Percentiles rank a stretch among this genome's conserved stretches.
Evolutionary conservation across 1,140 invertebrate genomes (phyloP).

Genomic region (Ditylenchus dipsaci): DNA sequence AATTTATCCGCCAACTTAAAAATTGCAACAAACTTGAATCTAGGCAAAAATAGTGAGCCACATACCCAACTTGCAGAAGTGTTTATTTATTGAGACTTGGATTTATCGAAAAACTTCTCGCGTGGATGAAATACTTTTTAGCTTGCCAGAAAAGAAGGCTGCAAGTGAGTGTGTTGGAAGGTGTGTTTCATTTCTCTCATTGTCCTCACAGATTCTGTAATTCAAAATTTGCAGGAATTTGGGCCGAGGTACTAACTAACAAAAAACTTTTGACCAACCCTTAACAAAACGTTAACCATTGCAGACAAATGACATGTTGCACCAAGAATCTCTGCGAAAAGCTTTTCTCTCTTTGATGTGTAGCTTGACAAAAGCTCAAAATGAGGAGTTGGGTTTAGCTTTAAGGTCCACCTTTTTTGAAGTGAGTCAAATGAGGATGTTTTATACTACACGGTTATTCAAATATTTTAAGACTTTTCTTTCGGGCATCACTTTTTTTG

Average conservation of each 20-base stretch:
- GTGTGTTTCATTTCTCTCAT: conserved; percentile 1
- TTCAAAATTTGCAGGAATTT: not conserved
- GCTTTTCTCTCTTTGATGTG: conserved; percentile 23
- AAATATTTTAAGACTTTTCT: too few species aligned
- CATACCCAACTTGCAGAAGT: not conserved
- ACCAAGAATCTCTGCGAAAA: not conserved
- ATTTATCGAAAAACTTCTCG: not conserved
- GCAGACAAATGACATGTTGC: conserved; percentile 31
- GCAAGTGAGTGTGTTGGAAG: conserved; percentile 28
- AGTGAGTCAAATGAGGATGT: conserved; percentile 2
- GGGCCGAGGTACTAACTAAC: not conserved
- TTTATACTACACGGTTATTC: too few species aligned
- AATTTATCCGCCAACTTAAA: too few species aligned
- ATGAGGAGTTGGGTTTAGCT: conserved; percentile 25
- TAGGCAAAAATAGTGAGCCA: not conserved
- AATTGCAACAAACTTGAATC: not conserved
- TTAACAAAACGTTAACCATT: not conserved
- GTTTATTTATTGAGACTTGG: not conserved
- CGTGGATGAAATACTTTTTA: not conserved
- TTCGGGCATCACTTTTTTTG: too few species aligned
- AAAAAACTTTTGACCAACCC: not conserved
- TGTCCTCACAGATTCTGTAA: too few species aligned
- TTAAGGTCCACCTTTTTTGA: conserved; percentile 25
- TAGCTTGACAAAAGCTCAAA: conserved; percentile 15
- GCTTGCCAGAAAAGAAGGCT: conserved; percentile 17